Evolutionary conservation across 2,113 vertebrate genomes (phyloP), one percentile per base, ranked within the genome.

Genomic region (Lipophrys pholis): DNA sequence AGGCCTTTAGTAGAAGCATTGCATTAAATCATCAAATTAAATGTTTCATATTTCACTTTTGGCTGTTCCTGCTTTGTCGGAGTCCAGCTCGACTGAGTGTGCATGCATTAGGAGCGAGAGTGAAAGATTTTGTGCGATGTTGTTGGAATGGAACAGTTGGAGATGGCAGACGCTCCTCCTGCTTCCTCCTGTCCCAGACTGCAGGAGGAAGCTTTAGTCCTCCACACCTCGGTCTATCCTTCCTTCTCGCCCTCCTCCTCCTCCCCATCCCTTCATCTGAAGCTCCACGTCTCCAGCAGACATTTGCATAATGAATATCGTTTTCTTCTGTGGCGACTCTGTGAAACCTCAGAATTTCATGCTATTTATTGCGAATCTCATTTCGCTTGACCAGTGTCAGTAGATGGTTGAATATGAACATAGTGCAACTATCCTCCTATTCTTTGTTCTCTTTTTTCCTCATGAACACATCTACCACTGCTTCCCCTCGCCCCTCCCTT

Each of bases 141-240:
- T 70, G 71, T 67, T 1, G 50, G 61, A 76, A 71, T 53, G 73
- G 69, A 91, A 87, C 87, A 90, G 85, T 89, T 88, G 89, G 83
- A 89, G 84, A 85, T 39, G 80, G 76, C 87, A 90, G 89, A 90
- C 80, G 76, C 81, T 74, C 72, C 69, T 64, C 76, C 79, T 84
- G 76, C 69, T 71, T 82, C 83, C 76, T 89, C 87, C 81, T 80
- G 81, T 83, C 81, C 85, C 16, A 21, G 76, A 78, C 89, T 76
- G 76, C 78, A 85, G 78, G 68, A 83, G 67, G 57, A 76, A 41
- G 74, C 72, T 77, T 75, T 42, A 67, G 68, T 84, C 83, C 67
- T 82, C 75, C 49, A 84, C 83, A 80, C 83, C 83, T 88, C 84
- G 49, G 0, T 80, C 72, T 69, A 55, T 78, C 69, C 69, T 61